Evolutionary conservation across 92 coral and sea anemone species (phyloP).

Genomic region (Zoanthus solanderi): DNA sequence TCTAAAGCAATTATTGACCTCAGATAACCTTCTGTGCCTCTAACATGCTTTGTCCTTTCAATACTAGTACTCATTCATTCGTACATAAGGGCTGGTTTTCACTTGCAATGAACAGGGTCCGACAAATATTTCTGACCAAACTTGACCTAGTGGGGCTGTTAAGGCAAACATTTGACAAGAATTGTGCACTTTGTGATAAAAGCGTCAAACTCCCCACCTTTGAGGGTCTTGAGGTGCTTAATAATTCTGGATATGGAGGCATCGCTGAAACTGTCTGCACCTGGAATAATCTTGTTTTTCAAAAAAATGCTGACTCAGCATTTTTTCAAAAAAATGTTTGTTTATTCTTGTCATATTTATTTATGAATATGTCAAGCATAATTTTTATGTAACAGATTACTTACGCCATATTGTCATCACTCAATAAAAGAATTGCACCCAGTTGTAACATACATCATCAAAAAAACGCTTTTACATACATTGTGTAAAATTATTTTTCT

Average conservation of each 20-base stretch:
- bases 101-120: background rate
- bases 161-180: slow-evolving; percentile 29
- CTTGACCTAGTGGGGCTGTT: background rate
- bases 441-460: background rate
- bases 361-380: slow-evolving; percentile 11
- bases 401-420: slow-evolving; percentile 23
- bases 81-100: too few species aligned
- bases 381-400: slow-evolving; percentile 22
- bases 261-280: slow-evolving; percentile 41
- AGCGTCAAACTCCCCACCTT: slow-evolving; percentile 44
- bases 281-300: slow-evolving; percentile 25
- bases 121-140: background rate
- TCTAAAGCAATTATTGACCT: too few species aligned
- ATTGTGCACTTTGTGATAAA: slow-evolving; percentile 56
- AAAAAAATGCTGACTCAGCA: slow-evolving; percentile 11
- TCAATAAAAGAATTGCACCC: slow-evolving; percentile 5
- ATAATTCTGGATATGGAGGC: slow-evolving; percentile 54
- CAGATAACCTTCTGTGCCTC: too few species aligned
- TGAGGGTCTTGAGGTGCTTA: slow-evolving; percentile 40
- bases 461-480: background rate
- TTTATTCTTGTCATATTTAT: slow-evolving; percentile 18
- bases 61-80: too few species aligned
- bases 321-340: background rate
- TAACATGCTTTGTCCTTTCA: too few species aligned
- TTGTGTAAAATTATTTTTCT: background rate